Evolutionary conservation across 2,113 vertebrate species (phyloP), one percentile per base, ranked within the genome.

Genomic region (Brevimyrus niger): DNA sequence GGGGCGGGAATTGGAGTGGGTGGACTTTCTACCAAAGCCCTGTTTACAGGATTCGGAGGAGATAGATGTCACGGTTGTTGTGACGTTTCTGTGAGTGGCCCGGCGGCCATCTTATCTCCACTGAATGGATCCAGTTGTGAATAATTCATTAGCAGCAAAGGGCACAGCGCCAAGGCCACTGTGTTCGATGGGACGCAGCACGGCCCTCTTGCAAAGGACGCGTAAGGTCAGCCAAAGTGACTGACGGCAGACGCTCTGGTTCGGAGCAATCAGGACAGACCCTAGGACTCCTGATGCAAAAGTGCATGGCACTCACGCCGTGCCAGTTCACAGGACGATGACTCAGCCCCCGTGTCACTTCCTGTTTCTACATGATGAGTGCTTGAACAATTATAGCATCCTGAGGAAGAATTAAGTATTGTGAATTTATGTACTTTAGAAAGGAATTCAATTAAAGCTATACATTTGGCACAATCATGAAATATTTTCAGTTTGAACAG

Each of bases 71-170:
- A 73, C 58, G 17, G 48, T 55, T 27, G 87, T 21, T 38, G n/a
- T 51, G 47, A 27, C 27, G 21, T 38, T 47, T 38, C 44, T 15
- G 23, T 9, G 38, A 58, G 61, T 46, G 55, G 31, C 23, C n/a
- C 8, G 31, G 48, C 44, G 46, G 46, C 51, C 86, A 53, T 82
- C 44, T 82, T 76, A 88, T 92, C 93, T 95, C 91, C 94, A 93
- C 90, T 92, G 92, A 93, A 91, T 91, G 90, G 93, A 92, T 91
- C 83, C 90, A 90, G 89, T 48, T 65, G 87, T 96, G 93, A 96
- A 96, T 96, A 93, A 96, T 96, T 95, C 76, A 96, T 93, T 47
- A 89, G 86, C 8, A 86, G 91, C 61, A 93, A 89, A 91, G 53
- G 53, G 35, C 55, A 44, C 92, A 94, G 93, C 88, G 88, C 90